These are phyloP conservation scores for Oxycera nigricornis DNA, from an alignment of 2,888 invertebrate species.

Conservation along the genomic window DNA sequence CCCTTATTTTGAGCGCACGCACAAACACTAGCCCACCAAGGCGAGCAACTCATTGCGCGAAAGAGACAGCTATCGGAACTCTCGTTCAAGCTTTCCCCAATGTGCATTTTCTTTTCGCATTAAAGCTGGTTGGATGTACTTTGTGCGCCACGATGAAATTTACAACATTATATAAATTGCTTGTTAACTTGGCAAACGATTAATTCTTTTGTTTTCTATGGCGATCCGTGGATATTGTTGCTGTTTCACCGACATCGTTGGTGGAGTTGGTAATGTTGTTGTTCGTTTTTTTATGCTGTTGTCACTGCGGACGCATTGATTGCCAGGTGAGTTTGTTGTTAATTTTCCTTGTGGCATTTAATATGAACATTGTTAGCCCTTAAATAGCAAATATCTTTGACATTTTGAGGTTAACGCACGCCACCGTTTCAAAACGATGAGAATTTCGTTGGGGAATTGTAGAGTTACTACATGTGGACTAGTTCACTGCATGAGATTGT, in stretches of 20 bases:
- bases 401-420: no score
- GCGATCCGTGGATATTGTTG: background rate
- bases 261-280: no score
- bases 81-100: background rate
- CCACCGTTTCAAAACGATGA: no score
- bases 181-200: slow-evolving; percentile 25
- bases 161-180: slow-evolving; percentile 16
- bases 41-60: background rate
- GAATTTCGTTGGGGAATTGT: no score
- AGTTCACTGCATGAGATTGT: no score
- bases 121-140: background rate
- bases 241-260: background rate
- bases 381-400: no score
- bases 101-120: background rate
- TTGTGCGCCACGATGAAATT: background rate
- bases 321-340: background rate
- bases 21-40: background rate
- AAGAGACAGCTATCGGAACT: background rate
- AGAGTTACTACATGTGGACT: no score
- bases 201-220: slow-evolving; percentile 9
- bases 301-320: background rate
- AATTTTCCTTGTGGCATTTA: no score
- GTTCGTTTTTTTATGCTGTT: background rate
- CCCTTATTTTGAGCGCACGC: background rate
- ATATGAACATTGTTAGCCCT: no score